Evolutionary conservation across 2,888 invertebrate species (phyloP).

Genomic region (Rhamphomyia laevipes): DNA sequence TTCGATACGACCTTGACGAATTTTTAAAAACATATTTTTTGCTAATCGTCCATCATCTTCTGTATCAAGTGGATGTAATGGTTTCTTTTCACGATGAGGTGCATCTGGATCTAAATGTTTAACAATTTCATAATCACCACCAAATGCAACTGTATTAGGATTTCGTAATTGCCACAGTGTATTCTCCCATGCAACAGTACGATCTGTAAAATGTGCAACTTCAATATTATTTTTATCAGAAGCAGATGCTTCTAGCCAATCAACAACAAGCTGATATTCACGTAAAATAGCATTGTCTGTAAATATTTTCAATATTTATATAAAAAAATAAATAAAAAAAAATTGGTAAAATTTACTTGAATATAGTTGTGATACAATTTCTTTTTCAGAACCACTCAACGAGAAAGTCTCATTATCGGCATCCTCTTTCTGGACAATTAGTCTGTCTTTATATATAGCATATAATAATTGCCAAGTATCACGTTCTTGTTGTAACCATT

Average conservation of each 20-base stretch:
- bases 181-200: constrained; percentile 82
- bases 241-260: constrained; percentile 84
- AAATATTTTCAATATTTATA: not conserved
- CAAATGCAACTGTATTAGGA: constrained; percentile 45
- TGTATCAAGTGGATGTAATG: constrained; percentile 74
- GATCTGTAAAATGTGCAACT: constrained; percentile 66
- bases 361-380: constrained; percentile 37
- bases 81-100: constrained; percentile 61
- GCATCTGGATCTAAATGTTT: constrained; percentile 83
- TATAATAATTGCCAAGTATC: constrained; percentile 81
- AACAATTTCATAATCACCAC: constrained; percentile 46
- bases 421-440: constrained; percentile 37
- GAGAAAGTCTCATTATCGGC: constrained; percentile 32
- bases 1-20: constrained; percentile 76
- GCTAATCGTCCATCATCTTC: constrained; percentile 60
- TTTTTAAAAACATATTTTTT: constrained; percentile 50
- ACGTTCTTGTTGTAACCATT: constrained; percentile 66
- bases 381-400: constrained; percentile 43
- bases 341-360: constrained; percentile 27
- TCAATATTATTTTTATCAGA: constrained; percentile 42
- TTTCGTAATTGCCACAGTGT: constrained; percentile 64
- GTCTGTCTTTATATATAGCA: constrained; percentile 70
- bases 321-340: constrained; percentile 33
- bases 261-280: constrained; percentile 73
- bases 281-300: constrained; percentile 45